Conservation (phyloP, 2,113 vertebrate genomes). For the Ascaphus truei region DNA sequence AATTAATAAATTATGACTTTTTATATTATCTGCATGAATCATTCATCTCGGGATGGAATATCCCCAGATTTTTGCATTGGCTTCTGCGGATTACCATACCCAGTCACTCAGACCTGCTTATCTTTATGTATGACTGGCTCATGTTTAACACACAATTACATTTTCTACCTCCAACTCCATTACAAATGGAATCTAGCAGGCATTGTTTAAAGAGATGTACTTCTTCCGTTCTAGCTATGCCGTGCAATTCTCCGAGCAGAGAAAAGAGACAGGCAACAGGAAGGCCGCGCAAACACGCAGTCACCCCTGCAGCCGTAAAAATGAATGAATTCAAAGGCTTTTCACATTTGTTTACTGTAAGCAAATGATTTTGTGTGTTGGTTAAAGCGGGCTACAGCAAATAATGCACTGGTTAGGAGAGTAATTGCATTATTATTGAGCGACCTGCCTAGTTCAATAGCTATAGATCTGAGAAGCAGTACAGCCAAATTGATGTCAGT, state of each 20-base stretch:
- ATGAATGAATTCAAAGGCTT: slow-evolving; percentile 30
- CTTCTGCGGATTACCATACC: slow-evolving; percentile 52
- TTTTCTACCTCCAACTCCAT: slow-evolving; percentile 67
- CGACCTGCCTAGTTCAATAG: slow-evolving; percentile 70
- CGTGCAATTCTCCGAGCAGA: slow-evolving; percentile 59
- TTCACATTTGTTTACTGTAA: slow-evolving; percentile 38
- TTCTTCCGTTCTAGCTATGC: slow-evolving; percentile 65
- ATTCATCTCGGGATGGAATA: slow-evolving; percentile 58
- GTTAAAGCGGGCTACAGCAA: slow-evolving; percentile 39
- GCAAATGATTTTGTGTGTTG: slow-evolving; percentile 29
- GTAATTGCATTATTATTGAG: slow-evolving; percentile 81
- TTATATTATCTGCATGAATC: slow-evolving; percentile 40
- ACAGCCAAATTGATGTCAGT: slow-evolving; percentile 79
- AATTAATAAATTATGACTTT: slow-evolving; percentile 25
- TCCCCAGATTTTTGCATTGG: slow-evolving; percentile 37
- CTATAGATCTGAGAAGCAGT: slow-evolving; percentile 78
- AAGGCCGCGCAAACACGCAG: slow-evolving; percentile 45
- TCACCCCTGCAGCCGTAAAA: background rate
- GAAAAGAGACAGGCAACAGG: slow-evolving; percentile 51
- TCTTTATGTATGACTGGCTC: slow-evolving; percentile 64
- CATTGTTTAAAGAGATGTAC: slow-evolving; percentile 70
- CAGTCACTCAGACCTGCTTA: slow-evolving; percentile 53
- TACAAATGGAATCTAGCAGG: slow-evolving; percentile 67
- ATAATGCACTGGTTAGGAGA: slow-evolving; percentile 63
- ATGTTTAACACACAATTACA: slow-evolving; percentile 65